These are phyloP conservation scores for Amaurobius ferox DNA, from an alignment of 2,888 invertebrate genomes.

Conservation along the genomic window DNA sequence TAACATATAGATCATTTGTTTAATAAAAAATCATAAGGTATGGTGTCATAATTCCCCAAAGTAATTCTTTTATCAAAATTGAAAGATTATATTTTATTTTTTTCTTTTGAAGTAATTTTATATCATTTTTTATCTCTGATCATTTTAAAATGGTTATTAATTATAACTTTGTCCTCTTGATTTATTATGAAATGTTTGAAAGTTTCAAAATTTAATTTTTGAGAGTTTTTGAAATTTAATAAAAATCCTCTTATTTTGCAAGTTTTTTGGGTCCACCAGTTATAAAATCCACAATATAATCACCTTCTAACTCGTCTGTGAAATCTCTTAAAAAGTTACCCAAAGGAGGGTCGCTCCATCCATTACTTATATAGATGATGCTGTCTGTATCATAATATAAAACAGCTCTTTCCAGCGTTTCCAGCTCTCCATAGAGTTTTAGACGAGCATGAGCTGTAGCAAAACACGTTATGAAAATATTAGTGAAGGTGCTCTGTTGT, in stretches of 20 bases:
- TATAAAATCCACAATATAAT: background rate
- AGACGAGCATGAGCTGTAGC: background rate
- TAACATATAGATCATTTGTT: too few relatives aligned
- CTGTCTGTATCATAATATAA: background rate
- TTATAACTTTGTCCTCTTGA: background rate
- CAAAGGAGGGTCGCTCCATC: background rate
- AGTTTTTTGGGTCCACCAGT: background rate
- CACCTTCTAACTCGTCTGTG: background rate
- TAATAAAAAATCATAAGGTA: background rate
- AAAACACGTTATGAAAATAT: background rate
- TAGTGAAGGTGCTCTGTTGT: background rate
- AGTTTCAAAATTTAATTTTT: background rate
- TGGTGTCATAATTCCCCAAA: background rate
- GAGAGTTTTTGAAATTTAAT: background rate
- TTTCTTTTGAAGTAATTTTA: background rate
- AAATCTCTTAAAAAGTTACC: background rate
- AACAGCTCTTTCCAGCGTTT: background rate
- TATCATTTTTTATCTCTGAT: background rate
- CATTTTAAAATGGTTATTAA: background rate
- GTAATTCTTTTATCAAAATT: background rate
- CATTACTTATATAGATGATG: background rate
- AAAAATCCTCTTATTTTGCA: background rate
- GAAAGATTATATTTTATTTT: background rate
- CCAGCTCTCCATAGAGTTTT: background rate
- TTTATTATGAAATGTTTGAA: background rate